phyloP scores from a whole-genome alignment of 1,140 invertebrate species.

The Calephelis virginiensis region DNA sequence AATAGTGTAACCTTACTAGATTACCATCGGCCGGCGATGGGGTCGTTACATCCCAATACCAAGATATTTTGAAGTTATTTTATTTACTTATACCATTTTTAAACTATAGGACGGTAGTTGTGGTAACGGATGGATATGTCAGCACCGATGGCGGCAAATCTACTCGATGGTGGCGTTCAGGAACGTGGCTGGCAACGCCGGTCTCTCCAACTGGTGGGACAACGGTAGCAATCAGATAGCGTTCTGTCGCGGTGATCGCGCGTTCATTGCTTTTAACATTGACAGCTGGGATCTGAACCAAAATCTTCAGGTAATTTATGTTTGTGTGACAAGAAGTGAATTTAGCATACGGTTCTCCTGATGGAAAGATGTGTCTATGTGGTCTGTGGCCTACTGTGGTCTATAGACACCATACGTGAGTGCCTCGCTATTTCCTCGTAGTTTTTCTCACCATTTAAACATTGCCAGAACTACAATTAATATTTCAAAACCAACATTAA shows the following conservation, averaged over 20 bases:
- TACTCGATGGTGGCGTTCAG: constrained; percentile 89
- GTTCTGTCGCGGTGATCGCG: constrained; percentile 84
- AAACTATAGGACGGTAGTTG: constrained; percentile 81
- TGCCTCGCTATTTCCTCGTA: too few relatives aligned
- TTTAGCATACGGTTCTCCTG: too few relatives aligned
- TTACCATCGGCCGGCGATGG: too few relatives aligned
- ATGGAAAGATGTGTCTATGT: too few relatives aligned
- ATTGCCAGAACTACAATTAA: too few relatives aligned
- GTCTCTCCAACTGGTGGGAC: constrained; percentile 84
- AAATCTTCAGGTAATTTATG: constrained; percentile 67
- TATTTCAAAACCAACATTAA: too few relatives aligned
- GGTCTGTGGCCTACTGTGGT: too few relatives aligned
- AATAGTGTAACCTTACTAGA: too few relatives aligned
- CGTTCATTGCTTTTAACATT: constrained; percentile 86
- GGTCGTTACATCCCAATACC: too few relatives aligned
- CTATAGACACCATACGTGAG: too few relatives aligned
- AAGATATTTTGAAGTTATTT: too few relatives aligned
- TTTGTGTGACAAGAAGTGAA: neutral
- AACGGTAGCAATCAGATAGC: constrained; percentile 87
- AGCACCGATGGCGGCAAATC: constrained; percentile 92
- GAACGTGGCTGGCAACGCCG: constrained; percentile 80
- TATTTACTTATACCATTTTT: neutral
- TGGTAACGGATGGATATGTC: constrained; percentile 91
- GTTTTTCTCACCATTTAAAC: too few relatives aligned
- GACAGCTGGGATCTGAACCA: constrained; percentile 78